Conservation (phyloP, 2,113 vertebrate species). For the Ciconia stormi region DNA sequence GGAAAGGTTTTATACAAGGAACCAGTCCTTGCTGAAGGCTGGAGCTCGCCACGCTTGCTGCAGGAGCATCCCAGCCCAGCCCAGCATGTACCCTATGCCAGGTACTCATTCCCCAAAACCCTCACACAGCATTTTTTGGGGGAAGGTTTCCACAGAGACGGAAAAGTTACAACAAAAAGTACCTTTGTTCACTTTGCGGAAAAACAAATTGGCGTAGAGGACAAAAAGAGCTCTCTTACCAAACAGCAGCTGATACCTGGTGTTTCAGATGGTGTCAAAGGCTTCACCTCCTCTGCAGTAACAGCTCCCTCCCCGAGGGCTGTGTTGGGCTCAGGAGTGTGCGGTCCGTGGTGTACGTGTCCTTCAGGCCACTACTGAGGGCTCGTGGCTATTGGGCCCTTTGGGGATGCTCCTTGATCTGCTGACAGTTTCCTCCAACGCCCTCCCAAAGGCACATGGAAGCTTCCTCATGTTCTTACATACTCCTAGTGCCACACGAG, state of each 20-base stretch:
- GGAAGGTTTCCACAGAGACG: neutral
- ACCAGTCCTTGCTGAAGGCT: neutral
- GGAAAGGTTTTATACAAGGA: neutral
- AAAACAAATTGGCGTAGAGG: neutral
- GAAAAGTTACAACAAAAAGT: neutral
- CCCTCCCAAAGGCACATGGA: neutral
- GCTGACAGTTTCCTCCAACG: neutral
- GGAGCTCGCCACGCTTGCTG: neutral
- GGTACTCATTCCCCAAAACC: neutral
- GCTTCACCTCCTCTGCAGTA: neutral
- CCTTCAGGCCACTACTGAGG: neutral
- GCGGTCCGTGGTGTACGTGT: neutral
- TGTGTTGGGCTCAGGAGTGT: neutral
- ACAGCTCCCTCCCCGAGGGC: neutral
- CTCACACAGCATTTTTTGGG: neutral
- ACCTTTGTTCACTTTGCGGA: neutral
- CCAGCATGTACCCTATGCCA: neutral
- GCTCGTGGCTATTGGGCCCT: accelerated
- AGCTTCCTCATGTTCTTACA: neutral
- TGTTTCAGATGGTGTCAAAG: neutral
- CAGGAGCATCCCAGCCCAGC: neutral
- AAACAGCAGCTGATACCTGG: neutral
- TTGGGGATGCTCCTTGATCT: neutral
- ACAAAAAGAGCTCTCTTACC: neutral
- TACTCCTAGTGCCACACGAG: neutral